Conservation (phyloP, 2,797 vertebrate species). For the Potorous gilbertii region DNA sequence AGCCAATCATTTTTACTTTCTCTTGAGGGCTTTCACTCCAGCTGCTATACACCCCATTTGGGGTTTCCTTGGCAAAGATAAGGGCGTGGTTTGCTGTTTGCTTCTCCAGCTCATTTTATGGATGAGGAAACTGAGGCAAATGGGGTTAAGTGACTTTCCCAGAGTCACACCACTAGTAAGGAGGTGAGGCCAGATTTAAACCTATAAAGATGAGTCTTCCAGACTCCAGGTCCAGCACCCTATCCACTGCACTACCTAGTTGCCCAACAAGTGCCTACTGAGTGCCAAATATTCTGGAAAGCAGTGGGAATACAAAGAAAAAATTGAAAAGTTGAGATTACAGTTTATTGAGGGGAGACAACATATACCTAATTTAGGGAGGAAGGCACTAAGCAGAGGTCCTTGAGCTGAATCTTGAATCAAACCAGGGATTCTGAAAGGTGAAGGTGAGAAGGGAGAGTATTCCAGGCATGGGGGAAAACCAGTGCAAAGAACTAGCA, state of each 20-base stretch:
- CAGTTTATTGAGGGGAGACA: background rate
- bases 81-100: background rate
- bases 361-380: background rate
- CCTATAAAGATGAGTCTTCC: background rate
- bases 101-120: background rate
- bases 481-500: background rate
- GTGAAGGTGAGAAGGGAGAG: background rate
- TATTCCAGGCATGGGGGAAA: background rate
- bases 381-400: background rate
- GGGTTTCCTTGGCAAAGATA: background rate
- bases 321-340: background rate
- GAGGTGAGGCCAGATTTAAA: background rate
- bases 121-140: background rate
- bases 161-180: background rate
- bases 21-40: background rate
- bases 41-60: background rate
- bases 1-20: background rate
- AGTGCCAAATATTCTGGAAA: background rate
- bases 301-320: background rate
- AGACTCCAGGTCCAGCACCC: background rate
- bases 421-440: background rate
- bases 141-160: background rate
- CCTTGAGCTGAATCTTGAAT: background rate
- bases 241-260: background rate
- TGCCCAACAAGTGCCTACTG: background rate